Percentiles rank a stretch among this genome's conserved stretches.
Evolutionary conservation across 1,140 invertebrate species (phyloP).

Genomic region (Hetaerina americana): DNA sequence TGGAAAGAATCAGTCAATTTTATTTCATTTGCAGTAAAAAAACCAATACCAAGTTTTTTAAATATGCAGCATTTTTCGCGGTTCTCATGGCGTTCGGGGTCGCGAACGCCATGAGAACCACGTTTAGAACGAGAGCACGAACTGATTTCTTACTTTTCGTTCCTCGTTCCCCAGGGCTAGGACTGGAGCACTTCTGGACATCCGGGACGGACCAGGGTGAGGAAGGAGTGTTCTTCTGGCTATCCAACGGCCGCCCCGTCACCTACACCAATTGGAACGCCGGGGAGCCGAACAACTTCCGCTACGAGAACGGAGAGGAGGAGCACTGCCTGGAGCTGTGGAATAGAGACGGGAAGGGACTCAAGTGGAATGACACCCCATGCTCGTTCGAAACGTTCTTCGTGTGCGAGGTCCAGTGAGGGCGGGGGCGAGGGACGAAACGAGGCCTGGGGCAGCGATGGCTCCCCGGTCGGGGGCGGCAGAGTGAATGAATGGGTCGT

Average conservation of each 20-base stretch:
- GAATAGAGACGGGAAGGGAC: constrained; percentile 80
- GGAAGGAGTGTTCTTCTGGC: constrained; percentile 83
- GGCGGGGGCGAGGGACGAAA: background rate
- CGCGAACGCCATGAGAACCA: no score
- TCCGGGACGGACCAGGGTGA: constrained; percentile 81
- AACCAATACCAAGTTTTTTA: no score
- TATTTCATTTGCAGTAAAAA: no score
- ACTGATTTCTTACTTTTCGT: background rate
- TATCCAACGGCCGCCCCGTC: constrained; percentile 74
- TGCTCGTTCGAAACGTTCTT: constrained; percentile 87
- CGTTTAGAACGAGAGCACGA: no score
- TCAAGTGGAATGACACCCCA: constrained; percentile 87
- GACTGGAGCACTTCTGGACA: constrained; percentile 85
- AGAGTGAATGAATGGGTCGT: no score
- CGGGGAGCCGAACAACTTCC: constrained; percentile 80
- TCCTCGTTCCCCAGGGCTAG: constrained; percentile 46
- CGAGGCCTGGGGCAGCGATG: no score
- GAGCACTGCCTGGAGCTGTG: constrained; percentile 82
- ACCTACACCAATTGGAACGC: constrained; percentile 88
- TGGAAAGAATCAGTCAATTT: no score
- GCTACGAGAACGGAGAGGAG: constrained; percentile 84
- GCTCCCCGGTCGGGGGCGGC: no score
- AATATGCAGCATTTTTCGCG: no score
- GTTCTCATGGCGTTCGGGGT: no score
- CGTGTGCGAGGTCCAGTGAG: constrained; percentile 60